A percentile compares a stretch with the other conserved stretches of the same genome.
These are phyloP conservation scores for Oscheius myriophilus DNA, from an alignment of 2,888 invertebrate genomes.

Conservation along the genomic window DNA sequence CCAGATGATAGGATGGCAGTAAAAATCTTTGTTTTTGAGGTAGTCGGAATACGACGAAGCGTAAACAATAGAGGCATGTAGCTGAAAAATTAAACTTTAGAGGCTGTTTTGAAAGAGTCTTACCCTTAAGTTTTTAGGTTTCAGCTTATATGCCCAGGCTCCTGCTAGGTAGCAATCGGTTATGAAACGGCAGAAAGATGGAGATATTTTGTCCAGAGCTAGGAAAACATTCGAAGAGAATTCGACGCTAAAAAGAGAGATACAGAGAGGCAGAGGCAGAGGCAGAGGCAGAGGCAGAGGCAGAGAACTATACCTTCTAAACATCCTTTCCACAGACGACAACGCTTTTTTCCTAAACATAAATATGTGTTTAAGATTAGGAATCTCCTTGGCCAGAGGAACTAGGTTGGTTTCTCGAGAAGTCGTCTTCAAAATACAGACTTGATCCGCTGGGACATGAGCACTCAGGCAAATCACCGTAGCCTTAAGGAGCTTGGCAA, in stretches of 20 bases:
- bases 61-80: conserved; percentile 25
- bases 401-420: conserved; percentile 30
- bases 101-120: neutral
- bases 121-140: conserved; percentile 14
- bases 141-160: neutral
- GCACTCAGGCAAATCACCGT: conserved; percentile 28
- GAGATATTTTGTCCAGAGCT: neutral
- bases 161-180: conserved; percentile 6
- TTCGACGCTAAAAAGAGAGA: neutral
- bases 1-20: conserved; percentile 26
- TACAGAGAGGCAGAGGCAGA: neutral
- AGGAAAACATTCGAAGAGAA: neutral
- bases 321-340: conserved; percentile 26
- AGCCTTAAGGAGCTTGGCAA: conserved; percentile 10
- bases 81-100: conserved; percentile 1
- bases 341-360: conserved; percentile 33
- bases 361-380: conserved; percentile 33
- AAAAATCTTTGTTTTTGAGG: conserved; percentile 24
- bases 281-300: neutral
- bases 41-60: conserved; percentile 30
- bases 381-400: conserved; percentile 15
- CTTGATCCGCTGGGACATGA: conserved; percentile 26
- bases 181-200: conserved; percentile 4
- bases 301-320: conserved; percentile 5
- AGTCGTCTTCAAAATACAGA: conserved; percentile 34